Evolutionary conservation across 1,140 invertebrate genomes (phyloP).

Genomic region (Heliothis subflexa): DNA sequence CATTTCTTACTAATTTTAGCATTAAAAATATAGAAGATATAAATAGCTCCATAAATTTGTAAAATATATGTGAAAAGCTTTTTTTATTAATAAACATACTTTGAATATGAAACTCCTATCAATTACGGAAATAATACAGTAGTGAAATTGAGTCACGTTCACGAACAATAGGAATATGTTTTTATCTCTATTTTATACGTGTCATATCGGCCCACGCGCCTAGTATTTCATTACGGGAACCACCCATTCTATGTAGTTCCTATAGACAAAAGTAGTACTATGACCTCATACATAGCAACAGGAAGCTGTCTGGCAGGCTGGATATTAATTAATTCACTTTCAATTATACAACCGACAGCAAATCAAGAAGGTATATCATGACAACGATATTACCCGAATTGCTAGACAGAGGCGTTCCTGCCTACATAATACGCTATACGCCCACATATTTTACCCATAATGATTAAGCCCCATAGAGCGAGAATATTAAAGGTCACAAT

Average conservation of each 20-base stretch:
- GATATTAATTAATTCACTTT: background rate
- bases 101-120: background rate
- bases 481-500: too few species aligned
- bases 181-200: background rate
- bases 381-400: too few species aligned
- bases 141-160: conserved; percentile 3
- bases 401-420: too few species aligned
- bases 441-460: too few species aligned
- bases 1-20: too few species aligned
- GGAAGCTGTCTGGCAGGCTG: background rate
- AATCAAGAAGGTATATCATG: too few species aligned
- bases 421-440: too few species aligned
- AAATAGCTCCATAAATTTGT: too few species aligned
- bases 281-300: background rate
- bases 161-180: background rate
- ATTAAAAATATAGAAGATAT: too few species aligned
- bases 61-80: too few species aligned
- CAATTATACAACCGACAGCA: background rate
- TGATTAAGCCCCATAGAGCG: too few species aligned
- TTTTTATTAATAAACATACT: too few species aligned
- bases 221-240: conserved; percentile 24
- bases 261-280: background rate
- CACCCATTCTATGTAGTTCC: background rate
- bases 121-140: background rate
- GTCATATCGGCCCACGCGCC: background rate